Conservation (phyloP, 2,113 vertebrate species). For the Paraplagusia blochii region DNA sequence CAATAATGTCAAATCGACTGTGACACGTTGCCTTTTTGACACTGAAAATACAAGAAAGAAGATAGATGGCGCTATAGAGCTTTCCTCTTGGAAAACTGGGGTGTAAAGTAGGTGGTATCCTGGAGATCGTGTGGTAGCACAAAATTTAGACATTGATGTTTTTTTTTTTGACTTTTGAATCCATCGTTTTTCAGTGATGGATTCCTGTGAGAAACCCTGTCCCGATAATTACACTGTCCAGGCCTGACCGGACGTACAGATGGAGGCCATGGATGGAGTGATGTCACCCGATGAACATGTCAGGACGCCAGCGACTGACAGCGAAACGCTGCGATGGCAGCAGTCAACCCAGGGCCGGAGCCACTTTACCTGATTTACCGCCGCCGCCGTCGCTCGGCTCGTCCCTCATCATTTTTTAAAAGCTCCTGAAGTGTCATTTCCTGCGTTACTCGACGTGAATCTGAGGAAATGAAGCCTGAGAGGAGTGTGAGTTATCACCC, state of each 20-base stretch:
- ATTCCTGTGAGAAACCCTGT: conserved; percentile 24
- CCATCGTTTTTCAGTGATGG: conserved; percentile 24
- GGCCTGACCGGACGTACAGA: conserved; percentile 24
- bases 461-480: conserved; percentile 68
- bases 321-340: conserved; percentile 24
- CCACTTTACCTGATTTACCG: conserved; percentile 63
- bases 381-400: conserved; percentile 53
- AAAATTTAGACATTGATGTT: too few relatives aligned
- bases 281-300: conserved; percentile 65
- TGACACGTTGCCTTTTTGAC: too few relatives aligned
- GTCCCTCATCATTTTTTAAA: conserved; percentile 70
- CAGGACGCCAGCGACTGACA: conserved; percentile 36
- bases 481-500: conserved; percentile 72
- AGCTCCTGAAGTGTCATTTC: conserved; percentile 73
- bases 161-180: too few relatives aligned
- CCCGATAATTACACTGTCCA: too few relatives aligned
- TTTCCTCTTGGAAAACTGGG: too few relatives aligned
- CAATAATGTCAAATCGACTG: too few relatives aligned
- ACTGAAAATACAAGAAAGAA: too few relatives aligned
- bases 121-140: too few relatives aligned
- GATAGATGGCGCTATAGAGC: too few relatives aligned
- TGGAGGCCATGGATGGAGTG: conserved; percentile 56
- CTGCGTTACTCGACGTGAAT: conserved; percentile 64
- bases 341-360: conserved; percentile 13
- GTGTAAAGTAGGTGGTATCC: too few relatives aligned